Percentiles rank a stretch among this genome's conserved stretches.
phyloP scores from a whole-genome alignment of 2,888 invertebrate genomes.

The Lymantria dispar region DNA sequence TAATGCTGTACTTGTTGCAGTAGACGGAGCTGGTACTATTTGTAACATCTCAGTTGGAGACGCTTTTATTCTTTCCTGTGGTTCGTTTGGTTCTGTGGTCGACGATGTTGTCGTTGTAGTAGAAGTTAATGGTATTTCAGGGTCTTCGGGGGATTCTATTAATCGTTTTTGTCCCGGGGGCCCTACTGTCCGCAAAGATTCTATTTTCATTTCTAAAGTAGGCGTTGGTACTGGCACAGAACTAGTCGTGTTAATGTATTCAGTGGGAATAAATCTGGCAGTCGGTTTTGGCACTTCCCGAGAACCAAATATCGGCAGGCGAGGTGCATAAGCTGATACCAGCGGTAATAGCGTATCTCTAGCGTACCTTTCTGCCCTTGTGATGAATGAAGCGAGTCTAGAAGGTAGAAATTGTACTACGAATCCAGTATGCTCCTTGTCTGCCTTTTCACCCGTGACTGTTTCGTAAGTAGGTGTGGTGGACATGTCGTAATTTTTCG shows the following conservation, averaged over 20 bases:
- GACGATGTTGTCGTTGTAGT: slow-evolving; percentile 50
- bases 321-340: slow-evolving; percentile 90
- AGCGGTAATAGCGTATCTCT: slow-evolving; percentile 89
- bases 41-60: slow-evolving; percentile 67
- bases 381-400: slow-evolving; percentile 88
- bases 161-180: slow-evolving; percentile 70
- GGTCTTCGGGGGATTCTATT: slow-evolving; percentile 67
- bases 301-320: slow-evolving; percentile 83
- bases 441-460: slow-evolving; percentile 51
- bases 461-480: slow-evolving; percentile 66
- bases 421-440: slow-evolving; percentile 68
- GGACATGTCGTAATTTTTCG: slow-evolving; percentile 72
- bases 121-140: slow-evolving; percentile 55
- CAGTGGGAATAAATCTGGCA: slow-evolving; percentile 85
- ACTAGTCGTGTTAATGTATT: slow-evolving; percentile 58
- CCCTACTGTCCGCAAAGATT: slow-evolving; percentile 63
- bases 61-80: slow-evolving; percentile 52
- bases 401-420: slow-evolving; percentile 92
- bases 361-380: slow-evolving; percentile 91
- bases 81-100: slow-evolving; percentile 39
- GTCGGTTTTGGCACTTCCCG: slow-evolving; percentile 72
- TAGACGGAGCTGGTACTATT: slow-evolving; percentile 59
- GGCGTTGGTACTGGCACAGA: slow-evolving; percentile 71
- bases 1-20: slow-evolving; percentile 66
- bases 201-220: slow-evolving; percentile 77